Evolutionary conservation across 2,888 invertebrate genomes (phyloP).

Genomic region (Tubiluchus corallicola): DNA sequence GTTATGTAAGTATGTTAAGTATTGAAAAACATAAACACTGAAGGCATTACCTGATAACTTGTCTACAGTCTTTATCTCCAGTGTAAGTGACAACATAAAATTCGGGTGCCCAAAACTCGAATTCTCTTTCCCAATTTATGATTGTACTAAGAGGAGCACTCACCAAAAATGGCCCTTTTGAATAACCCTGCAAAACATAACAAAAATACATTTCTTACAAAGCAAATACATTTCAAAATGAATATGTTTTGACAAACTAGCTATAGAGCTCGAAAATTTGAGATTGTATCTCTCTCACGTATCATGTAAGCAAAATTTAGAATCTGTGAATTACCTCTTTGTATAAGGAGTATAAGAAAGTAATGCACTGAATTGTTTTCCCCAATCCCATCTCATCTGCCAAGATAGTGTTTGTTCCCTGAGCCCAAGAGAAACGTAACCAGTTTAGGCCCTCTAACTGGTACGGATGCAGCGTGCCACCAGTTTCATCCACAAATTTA

Average conservation of each 20-base stretch:
- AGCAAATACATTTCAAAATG: too few species aligned
- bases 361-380: slow-evolving; percentile 16
- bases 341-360: slow-evolving; percentile 15
- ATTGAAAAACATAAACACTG: slow-evolving; percentile 11
- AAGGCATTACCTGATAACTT: slow-evolving; percentile 15
- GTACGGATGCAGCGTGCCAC: too few species aligned
- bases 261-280: too few species aligned
- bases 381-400: slow-evolving; percentile 18
- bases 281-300: too few species aligned
- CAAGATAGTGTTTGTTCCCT: slow-evolving; percentile 16
- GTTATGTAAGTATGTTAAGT: too few species aligned
- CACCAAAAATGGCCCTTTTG: slow-evolving; percentile 14
- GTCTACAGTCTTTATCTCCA: slow-evolving; percentile 14
- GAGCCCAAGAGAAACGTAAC: slow-evolving; percentile 16
- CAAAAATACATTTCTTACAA: too few species aligned
- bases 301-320: too few species aligned
- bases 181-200: not conserved
- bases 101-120: slow-evolving; percentile 17
- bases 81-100: slow-evolving; percentile 16
- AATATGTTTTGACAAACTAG: too few species aligned
- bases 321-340: slow-evolving; percentile 15
- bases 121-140: slow-evolving; percentile 17
- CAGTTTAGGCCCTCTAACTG: slow-evolving; percentile 17
- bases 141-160: slow-evolving; percentile 16
- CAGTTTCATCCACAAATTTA: too few species aligned